phyloP scores from a whole-genome alignment of 1,140 invertebrate genomes.

The Mya arenaria region DNA sequence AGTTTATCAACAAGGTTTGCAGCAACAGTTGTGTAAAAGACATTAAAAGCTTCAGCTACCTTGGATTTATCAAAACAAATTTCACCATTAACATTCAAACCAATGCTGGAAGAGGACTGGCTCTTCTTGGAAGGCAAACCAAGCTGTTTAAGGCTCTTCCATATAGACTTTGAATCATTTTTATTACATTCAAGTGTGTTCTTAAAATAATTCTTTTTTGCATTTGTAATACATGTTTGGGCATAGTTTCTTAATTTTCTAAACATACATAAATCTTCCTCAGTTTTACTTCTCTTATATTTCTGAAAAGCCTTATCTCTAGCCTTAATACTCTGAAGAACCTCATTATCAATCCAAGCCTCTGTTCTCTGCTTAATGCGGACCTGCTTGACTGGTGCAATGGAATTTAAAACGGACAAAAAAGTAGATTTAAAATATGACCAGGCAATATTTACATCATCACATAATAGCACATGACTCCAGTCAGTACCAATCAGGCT shows the following conservation, averaged over 20 bases:
- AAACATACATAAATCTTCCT: neutral
- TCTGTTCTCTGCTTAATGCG: neutral
- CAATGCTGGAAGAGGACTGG: too few relatives aligned
- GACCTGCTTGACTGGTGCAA: too few relatives aligned
- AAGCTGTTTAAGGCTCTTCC: neutral
- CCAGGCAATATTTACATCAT: too few relatives aligned
- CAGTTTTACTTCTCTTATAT: neutral
- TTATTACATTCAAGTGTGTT: neutral
- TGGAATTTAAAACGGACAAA: too few relatives aligned
- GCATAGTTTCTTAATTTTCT: slow-evolving; percentile 11
- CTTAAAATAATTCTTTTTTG: neutral
- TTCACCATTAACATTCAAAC: too few relatives aligned
- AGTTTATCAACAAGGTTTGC: slow-evolving; percentile 25
- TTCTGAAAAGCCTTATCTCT: neutral
- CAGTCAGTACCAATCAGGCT: too few relatives aligned
- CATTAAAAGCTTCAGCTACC: neutral
- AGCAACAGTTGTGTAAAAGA: neutral
- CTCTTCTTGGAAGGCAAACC: slow-evolving; percentile 20
- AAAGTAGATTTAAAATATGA: too few relatives aligned
- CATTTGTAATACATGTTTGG: neutral
- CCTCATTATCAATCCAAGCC: neutral
- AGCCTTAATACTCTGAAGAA: neutral
- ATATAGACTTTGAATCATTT: neutral
- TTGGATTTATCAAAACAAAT: too few relatives aligned
- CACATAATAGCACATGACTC: too few relatives aligned